These are phyloP conservation scores for Trichoplax adhaerens DNA, from an alignment of 37 sponge, comb jelly and placozoan species.

Conservation along the genomic window DNA sequence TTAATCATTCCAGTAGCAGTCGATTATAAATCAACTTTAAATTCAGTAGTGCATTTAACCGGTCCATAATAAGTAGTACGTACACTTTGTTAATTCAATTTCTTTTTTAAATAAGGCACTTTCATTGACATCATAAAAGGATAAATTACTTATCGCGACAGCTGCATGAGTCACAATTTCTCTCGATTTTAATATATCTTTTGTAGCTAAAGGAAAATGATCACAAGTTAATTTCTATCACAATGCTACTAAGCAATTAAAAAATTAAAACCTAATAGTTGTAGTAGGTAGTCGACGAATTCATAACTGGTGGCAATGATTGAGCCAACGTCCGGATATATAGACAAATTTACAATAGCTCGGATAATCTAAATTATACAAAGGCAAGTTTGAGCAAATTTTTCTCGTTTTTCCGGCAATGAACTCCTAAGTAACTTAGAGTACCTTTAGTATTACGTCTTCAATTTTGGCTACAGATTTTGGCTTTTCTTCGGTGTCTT, in stretches of 20 bases:
- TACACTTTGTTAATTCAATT: slow-evolving; percentile 17
- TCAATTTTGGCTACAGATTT: slow-evolving; percentile 16
- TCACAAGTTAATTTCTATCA: background rate
- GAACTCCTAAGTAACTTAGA: too few species aligned
- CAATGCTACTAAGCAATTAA: background rate
- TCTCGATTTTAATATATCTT: background rate
- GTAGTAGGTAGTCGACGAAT: slow-evolving; percentile 22
- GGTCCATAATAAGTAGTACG: background rate
- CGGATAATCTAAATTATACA: slow-evolving; percentile 18
- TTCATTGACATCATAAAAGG: slow-evolving; percentile 23
- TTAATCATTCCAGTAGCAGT: background rate
- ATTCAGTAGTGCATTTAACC: background rate
- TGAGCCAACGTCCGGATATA: slow-evolving; percentile 36
- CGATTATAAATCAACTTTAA: background rate
- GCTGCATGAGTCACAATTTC: slow-evolving; percentile 40
- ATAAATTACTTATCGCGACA: slow-evolving; percentile 49
- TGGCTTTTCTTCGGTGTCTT: too few species aligned
- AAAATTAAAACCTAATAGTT: slow-evolving; percentile 23
- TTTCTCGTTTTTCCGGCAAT: background rate
- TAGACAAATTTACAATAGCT: slow-evolving; percentile 57
- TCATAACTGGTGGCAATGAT: slow-evolving; percentile 14
- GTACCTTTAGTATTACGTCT: slow-evolving; percentile 62
- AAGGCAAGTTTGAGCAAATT: background rate
- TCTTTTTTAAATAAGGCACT: slow-evolving; percentile 10
- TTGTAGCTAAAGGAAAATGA: too few species aligned